phyloP scores from a whole-genome alignment of 1,140 invertebrate species.

The Macrostomum lignano region DNA sequence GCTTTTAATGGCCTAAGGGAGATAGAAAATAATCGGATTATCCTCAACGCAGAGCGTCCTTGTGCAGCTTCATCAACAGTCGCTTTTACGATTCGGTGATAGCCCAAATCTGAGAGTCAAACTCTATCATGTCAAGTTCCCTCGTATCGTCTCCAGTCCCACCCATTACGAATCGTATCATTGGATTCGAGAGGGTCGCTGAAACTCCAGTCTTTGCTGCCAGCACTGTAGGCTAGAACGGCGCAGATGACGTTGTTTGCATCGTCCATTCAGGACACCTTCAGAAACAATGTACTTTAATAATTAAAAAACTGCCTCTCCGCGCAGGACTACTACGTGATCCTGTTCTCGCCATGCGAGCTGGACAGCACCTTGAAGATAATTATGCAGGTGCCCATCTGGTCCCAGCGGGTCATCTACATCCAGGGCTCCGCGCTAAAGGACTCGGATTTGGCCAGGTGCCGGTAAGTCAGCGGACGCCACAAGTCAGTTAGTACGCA shows the following conservation, averaged over 20 bases:
- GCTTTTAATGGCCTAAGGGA: too few relatives aligned
- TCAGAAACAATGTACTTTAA: not conserved
- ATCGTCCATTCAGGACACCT: not conserved
- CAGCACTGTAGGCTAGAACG: too few relatives aligned
- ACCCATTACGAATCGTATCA: too few relatives aligned
- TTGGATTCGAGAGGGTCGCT: too few relatives aligned
- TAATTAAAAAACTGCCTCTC: not conserved
- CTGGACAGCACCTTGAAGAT: constrained; percentile 82
- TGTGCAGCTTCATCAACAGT: too few relatives aligned
- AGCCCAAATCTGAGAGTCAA: too few relatives aligned
- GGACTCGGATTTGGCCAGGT: constrained; percentile 42
- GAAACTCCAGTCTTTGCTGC: too few relatives aligned
- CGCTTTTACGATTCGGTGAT: too few relatives aligned
- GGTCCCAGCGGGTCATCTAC: constrained; percentile 85
- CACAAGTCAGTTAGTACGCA: constrained; percentile 41
- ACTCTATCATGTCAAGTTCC: too few relatives aligned
- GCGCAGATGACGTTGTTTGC: constrained; percentile 4
- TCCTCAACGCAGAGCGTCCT: too few relatives aligned
- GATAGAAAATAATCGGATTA: too few relatives aligned
- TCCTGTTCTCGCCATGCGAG: constrained; percentile 82
- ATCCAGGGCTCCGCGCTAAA: not conserved
- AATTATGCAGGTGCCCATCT: constrained; percentile 85
- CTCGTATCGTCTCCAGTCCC: too few relatives aligned
- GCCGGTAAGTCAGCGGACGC: constrained; percentile 62
- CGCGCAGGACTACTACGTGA: constrained; percentile 62